Evolutionary conservation across 2,888 invertebrate species (phyloP).

Genomic region (Scaptomyza reducta): DNA sequence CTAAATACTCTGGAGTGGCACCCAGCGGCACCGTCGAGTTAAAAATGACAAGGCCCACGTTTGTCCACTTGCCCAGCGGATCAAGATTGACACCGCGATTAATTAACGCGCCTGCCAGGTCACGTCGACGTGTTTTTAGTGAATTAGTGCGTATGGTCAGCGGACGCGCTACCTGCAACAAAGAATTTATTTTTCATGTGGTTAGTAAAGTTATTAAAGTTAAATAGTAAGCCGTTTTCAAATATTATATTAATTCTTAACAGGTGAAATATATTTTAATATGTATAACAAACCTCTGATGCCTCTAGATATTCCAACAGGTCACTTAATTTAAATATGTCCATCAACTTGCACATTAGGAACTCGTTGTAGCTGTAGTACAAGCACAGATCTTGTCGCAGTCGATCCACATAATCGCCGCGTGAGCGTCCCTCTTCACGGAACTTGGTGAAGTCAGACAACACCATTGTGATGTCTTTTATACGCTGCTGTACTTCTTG

Average conservation of each 20-base stretch:
- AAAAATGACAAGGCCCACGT: slow-evolving; percentile 98
- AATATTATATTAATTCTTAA: too few species aligned
- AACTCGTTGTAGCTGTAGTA: slow-evolving; percentile 99
- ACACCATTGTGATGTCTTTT: slow-evolving; percentile 91
- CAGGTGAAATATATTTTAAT: too few species aligned
- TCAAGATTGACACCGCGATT: slow-evolving; percentile 99
- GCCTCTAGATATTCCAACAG: slow-evolving; percentile 97
- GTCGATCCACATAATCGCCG: slow-evolving; percentile 91
- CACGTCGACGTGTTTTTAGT: slow-evolving; percentile 95
- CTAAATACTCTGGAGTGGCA: slow-evolving; percentile 99
- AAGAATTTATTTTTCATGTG: too few species aligned
- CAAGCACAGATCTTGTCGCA: slow-evolving; percentile 93
- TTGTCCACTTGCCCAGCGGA: slow-evolving; percentile 99
- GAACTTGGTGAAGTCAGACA: slow-evolving; percentile 91
- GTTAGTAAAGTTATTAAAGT: too few species aligned
- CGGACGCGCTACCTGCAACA: slow-evolving; percentile 88
- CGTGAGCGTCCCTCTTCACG: slow-evolving; percentile 89
- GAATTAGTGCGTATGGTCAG: slow-evolving; percentile 98
- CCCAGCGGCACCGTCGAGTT: slow-evolving; percentile 98
- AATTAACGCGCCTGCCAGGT: slow-evolving; percentile 97
- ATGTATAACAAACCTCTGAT: slow-evolving; percentile 89
- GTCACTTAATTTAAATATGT: slow-evolving; percentile 94
- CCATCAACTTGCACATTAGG: slow-evolving; percentile 95
- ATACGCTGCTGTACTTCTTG: slow-evolving; percentile 95
- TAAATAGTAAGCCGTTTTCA: too few species aligned